Percentiles rank a stretch among this genome's conserved stretches.
These are phyloP conservation scores for Microchirus variegatus DNA, from an alignment of 2,797 vertebrate genomes.

Conservation along the genomic window DNA sequence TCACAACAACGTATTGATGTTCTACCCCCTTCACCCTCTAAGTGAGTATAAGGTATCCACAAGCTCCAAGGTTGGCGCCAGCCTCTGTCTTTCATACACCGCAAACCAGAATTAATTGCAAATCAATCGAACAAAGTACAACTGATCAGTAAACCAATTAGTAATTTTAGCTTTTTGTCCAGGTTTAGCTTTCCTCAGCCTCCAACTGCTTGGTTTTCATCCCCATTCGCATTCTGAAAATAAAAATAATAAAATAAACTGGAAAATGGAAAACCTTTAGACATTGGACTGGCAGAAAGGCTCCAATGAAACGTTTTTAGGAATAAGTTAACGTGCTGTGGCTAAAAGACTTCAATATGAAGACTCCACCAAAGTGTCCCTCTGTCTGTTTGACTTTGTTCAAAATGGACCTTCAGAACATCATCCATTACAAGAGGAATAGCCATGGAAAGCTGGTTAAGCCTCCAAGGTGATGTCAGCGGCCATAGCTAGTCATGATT, in stretches of 20 bases:
- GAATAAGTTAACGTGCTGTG: too few relatives aligned
- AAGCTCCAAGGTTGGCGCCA: conserved; percentile 95
- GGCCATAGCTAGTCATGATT: too few relatives aligned
- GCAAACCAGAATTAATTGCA: conserved; percentile 99
- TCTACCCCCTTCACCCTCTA: conserved; percentile 81
- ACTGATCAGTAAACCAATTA: conserved; percentile 99
- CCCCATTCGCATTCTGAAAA: conserved; percentile 14
- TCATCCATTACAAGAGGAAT: too few relatives aligned
- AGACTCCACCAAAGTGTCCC: too few relatives aligned
- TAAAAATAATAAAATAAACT: neutral
- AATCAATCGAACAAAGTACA: conserved; percentile 99
- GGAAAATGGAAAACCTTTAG: neutral
- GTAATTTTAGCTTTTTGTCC: conserved; percentile 97
- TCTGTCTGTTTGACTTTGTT: too few relatives aligned
- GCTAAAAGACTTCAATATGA: too few relatives aligned
- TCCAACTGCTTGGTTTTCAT: conserved; percentile 36
- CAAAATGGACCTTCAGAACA: too few relatives aligned
- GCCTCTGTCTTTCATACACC: conserved; percentile 88
- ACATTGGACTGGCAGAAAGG: too few relatives aligned
- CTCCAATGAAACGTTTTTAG: too few relatives aligned
- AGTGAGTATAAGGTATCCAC: conserved; percentile 93
- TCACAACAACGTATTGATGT: conserved; percentile 88
- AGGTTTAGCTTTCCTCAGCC: conserved; percentile 84
- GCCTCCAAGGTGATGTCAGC: too few relatives aligned
- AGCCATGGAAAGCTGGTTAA: too few relatives aligned